A percentile compares a stretch with the other conserved stretches of the same genome.
These are phyloP conservation scores for Protodeltote pygarga DNA, from an alignment of 2,888 invertebrate genomes.

Conservation along the genomic window DNA sequence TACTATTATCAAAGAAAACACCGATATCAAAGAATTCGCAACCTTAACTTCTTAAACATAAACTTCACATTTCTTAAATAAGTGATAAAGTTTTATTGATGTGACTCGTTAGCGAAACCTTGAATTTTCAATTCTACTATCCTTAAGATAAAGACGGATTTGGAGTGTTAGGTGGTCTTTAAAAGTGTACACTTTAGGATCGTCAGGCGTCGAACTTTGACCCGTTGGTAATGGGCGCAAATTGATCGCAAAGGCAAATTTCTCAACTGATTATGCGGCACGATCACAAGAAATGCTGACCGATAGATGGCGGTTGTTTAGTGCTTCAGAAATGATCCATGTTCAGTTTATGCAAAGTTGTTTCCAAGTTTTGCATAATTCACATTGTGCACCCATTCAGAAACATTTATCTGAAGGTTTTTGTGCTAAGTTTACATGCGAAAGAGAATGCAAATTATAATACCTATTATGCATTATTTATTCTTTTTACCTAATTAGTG, in stretches of 20 bases:
- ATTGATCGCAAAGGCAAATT: slow-evolving; percentile 75
- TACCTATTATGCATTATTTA: slow-evolving; percentile 3
- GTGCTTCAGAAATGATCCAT: slow-evolving; percentile 5
- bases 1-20: slow-evolving; percentile 66
- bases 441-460: slow-evolving; percentile 12
- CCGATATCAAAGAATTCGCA: slow-evolving; percentile 55
- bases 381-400: slow-evolving; percentile 1
- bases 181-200: slow-evolving; percentile 54
- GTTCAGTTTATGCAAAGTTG: slow-evolving; percentile 11
- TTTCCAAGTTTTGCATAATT: slow-evolving; percentile 15
- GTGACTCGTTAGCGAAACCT: slow-evolving; percentile 7
- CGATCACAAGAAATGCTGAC: slow-evolving; percentile 34
- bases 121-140: slow-evolving; percentile 37
- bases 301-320: slow-evolving; percentile 22
- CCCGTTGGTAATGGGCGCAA: slow-evolving; percentile 73
- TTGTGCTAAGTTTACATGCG: background rate
- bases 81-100: slow-evolving; percentile 33
- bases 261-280: slow-evolving; percentile 63
- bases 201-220: slow-evolving; percentile 70
- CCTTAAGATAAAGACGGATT: slow-evolving; percentile 30
- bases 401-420: slow-evolving; percentile 3
- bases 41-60: slow-evolving; percentile 42
- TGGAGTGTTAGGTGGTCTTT: slow-evolving; percentile 19
- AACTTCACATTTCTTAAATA: slow-evolving; percentile 45
- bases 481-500: slow-evolving; percentile 15